Conservation (phyloP, 2,113 vertebrate species). For the Thamnaconus septentrionalis region DNA sequence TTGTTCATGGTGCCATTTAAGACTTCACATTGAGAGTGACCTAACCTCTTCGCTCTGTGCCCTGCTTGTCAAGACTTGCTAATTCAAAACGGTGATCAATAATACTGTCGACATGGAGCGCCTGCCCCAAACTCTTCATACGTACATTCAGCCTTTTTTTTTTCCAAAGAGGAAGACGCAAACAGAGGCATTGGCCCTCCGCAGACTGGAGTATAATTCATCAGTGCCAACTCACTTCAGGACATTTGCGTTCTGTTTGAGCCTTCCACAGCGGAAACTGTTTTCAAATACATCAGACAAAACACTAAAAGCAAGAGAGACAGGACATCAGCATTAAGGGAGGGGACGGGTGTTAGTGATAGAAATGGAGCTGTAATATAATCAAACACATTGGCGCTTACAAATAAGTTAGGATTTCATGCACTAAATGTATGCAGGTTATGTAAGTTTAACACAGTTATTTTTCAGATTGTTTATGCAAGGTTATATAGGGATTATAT, state of each 20-base stretch:
- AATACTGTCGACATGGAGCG: slow-evolving; percentile 79
- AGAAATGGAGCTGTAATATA: slow-evolving; percentile 64
- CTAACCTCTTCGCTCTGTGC: slow-evolving; percentile 40
- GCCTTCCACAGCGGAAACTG: slow-evolving; percentile 67
- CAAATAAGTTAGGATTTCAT: slow-evolving; percentile 73
- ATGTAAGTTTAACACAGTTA: slow-evolving; percentile 61
- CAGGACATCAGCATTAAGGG: slow-evolving; percentile 34
- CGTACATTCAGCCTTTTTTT: slow-evolving; percentile 74
- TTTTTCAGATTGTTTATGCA: slow-evolving; percentile 63
- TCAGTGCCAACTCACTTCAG: slow-evolving; percentile 62
- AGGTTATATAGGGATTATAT: slow-evolving; percentile 71
- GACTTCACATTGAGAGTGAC: slow-evolving; percentile 69
- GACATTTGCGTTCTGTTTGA: slow-evolving; percentile 66
- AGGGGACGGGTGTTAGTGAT: slow-evolving; percentile 60
- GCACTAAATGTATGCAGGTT: slow-evolving; percentile 75
- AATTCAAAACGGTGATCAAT: slow-evolving; percentile 62
- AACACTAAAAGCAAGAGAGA: slow-evolving; percentile 53
- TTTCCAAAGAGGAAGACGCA: slow-evolving; percentile 53
- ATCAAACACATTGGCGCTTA: slow-evolving; percentile 62
- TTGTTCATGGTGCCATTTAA: slow-evolving; percentile 49
- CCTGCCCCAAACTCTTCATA: slow-evolving; percentile 78
- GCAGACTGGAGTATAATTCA: slow-evolving; percentile 51
- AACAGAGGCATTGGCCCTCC: slow-evolving; percentile 25
- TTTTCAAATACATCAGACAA: slow-evolving; percentile 61
- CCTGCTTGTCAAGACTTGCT: slow-evolving; percentile 56